Base-by-base conservation (phyloP, 1,140 invertebrate genomes). In the Sarcophaga peregrina region DNA sequence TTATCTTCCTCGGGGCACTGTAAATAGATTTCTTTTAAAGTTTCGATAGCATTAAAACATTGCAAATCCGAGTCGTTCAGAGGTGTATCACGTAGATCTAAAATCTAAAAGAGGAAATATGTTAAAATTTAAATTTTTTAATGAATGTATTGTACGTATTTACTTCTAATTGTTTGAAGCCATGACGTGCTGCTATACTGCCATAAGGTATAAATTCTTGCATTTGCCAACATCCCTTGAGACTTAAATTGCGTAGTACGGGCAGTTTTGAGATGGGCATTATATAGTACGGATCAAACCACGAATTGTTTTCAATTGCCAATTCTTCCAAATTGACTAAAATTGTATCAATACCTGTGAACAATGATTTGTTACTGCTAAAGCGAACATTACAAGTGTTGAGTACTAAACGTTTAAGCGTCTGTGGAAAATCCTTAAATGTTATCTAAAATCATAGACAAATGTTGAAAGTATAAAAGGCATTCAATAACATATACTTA, bases 161-260 rank as follows among this genome's bases (percentile, higher is more conserved):
- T 91, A 94, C 94, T 91, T 94, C 92, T 8, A 95, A 86, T 17
- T 91, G 90, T 87, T 92, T 91, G 85, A 95, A 95, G n/a, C 95
- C 95, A 89, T 94, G 95, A 86, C 94, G 91, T 9, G 93, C 92
- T 0, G 95, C 93, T 62, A 96, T 92, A 86, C 94, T 94, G 15
- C 93, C 93, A 88, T 96, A 96, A 0, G 95, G 94, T 15, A 95
- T 93, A 87, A 94, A 95, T 86, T 95, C 94, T 25, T 92, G 92
- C 81, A 96, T 88, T 82, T 92, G 91, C 75, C 90, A 87, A 87
- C 95, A 95, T 8, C 93, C 93, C 83, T 93, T 90, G 47, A 95
- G 85, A 84, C 91, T 90, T 4, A 96, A 90, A 81, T 92, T 91
- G 50, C 91, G 91, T 7, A 96, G 90, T 45, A 91, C 87, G 5